phyloP scores from a whole-genome alignment of 2,888 invertebrate genomes.

The Pteria penguin region DNA sequence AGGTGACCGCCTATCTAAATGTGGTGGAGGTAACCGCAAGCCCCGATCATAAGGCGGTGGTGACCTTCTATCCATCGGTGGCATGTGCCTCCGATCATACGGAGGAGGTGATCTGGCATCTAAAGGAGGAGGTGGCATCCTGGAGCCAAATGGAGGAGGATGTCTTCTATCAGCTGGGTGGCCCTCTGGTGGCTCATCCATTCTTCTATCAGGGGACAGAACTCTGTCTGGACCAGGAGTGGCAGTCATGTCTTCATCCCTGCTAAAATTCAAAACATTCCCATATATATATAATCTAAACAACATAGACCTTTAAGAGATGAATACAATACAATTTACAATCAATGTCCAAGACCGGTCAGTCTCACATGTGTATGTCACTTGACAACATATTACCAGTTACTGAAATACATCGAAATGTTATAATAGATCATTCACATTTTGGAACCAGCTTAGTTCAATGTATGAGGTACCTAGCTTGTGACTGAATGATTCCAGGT shows the following conservation, averaged over 20 bases:
- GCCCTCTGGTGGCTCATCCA: conserved; percentile 4
- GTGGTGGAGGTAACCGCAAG: conserved; percentile 53
- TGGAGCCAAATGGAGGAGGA: conserved; percentile 49
- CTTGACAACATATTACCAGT: too few relatives aligned
- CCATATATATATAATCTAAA: not conserved
- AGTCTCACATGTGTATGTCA: too few relatives aligned
- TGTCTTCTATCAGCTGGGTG: conserved; percentile 50
- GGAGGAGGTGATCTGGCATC: conserved; percentile 57
- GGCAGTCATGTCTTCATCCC: conserved; percentile 24
- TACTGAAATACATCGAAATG: too few relatives aligned
- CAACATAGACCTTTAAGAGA: not conserved
- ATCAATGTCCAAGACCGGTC: too few relatives aligned
- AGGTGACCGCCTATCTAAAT: conserved; percentile 52
- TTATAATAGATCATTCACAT: too few relatives aligned
- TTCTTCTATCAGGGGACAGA: not conserved
- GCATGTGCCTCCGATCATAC: conserved; percentile 53
- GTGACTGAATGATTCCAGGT: too few relatives aligned
- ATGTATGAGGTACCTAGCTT: too few relatives aligned
- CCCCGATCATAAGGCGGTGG: conserved; percentile 62
- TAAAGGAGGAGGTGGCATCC: conserved; percentile 43
- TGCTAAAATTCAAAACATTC: conserved; percentile 1
- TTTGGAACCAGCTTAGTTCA: too few relatives aligned
- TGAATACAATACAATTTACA: too few relatives aligned
- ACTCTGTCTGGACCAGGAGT: conserved; percentile 11
- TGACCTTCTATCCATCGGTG: conserved; percentile 58